These are phyloP conservation scores for Palythoa grandis DNA, from an alignment of 92 coral and sea anemone genomes.

Conservation along the genomic window DNA sequence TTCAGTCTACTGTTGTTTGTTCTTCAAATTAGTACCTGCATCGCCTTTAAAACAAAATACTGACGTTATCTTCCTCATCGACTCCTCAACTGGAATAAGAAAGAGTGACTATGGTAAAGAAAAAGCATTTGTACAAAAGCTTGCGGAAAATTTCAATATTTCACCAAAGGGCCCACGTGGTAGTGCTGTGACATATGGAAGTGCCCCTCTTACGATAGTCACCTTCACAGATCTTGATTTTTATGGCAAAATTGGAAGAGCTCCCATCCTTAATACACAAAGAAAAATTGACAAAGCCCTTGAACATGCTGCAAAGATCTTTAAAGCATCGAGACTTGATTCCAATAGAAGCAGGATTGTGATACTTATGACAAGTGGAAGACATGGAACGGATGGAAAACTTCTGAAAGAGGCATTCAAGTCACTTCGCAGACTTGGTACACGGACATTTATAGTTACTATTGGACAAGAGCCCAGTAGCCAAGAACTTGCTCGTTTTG, in stretches of 20 bases:
- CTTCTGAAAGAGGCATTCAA: slow-evolving; percentile 50
- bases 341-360: slow-evolving; percentile 73
- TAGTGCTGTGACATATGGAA: slow-evolving; percentile 72
- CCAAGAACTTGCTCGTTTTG: slow-evolving; percentile 62
- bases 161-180: slow-evolving; percentile 86
- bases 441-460: slow-evolving; percentile 68
- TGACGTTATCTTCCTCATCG: slow-evolving; percentile 84
- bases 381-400: slow-evolving; percentile 30
- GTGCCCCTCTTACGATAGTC: slow-evolving; percentile 53
- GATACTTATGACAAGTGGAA: slow-evolving; percentile 73
- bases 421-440: slow-evolving; percentile 66
- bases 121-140: slow-evolving; percentile 69
- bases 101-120: slow-evolving; percentile 61
- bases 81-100: slow-evolving; percentile 74
- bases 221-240: slow-evolving; percentile 47
- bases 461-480: slow-evolving; percentile 60
- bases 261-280: neutral
- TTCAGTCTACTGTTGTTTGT: neutral
- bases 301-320: slow-evolving; percentile 54
- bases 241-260: slow-evolving; percentile 17
- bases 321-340: slow-evolving; percentile 52
- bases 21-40: neutral
- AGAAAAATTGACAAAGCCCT: slow-evolving; percentile 73
- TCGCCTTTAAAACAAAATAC: slow-evolving; percentile 56
- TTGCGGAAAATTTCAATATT: slow-evolving; percentile 60